phyloP scores from a whole-genome alignment of 2,797 vertebrate species.

The Spea hammondii region DNA sequence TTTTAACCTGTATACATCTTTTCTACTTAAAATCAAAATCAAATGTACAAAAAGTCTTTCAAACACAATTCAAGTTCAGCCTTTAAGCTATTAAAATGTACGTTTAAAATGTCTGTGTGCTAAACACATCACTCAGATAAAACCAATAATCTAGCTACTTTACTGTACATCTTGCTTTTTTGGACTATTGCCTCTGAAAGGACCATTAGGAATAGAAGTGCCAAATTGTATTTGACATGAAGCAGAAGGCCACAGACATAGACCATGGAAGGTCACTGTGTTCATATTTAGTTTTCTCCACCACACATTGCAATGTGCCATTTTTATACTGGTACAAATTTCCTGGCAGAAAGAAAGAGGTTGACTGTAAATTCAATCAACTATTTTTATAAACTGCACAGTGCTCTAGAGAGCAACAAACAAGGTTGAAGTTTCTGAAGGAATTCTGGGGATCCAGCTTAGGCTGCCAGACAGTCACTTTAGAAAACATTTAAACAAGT shows the following conservation, averaged over 20 bases:
- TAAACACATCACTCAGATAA: too few species aligned
- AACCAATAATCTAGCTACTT: too few species aligned
- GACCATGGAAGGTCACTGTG: not conserved
- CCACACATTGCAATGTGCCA: conserved; percentile 18
- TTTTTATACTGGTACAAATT: conserved; percentile 38
- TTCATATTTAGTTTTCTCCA: not conserved
- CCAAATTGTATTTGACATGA: conserved; percentile 31
- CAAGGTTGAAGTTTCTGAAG: conserved; percentile 41
- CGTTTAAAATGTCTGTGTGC: too few species aligned
- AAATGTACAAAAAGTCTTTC: too few species aligned
- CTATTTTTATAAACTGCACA: conserved; percentile 42
- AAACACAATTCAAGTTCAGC: too few species aligned
- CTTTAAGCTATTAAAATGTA: too few species aligned
- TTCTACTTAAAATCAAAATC: too few species aligned
- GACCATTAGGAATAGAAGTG: not conserved
- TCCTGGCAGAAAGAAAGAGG: conserved; percentile 43
- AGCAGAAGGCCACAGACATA: not conserved
- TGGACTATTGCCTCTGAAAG: conserved; percentile 3
- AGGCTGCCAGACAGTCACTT: conserved; percentile 38
- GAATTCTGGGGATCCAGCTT: conserved; percentile 16
- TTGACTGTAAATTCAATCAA: conserved; percentile 47
- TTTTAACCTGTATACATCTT: too few species aligned
- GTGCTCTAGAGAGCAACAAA: conserved; percentile 37
- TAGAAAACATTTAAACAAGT: conserved; percentile 42
- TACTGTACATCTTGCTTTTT: not conserved